phyloP scores from a whole-genome alignment of 2,888 invertebrate species.

The Athalia rosae region DNA sequence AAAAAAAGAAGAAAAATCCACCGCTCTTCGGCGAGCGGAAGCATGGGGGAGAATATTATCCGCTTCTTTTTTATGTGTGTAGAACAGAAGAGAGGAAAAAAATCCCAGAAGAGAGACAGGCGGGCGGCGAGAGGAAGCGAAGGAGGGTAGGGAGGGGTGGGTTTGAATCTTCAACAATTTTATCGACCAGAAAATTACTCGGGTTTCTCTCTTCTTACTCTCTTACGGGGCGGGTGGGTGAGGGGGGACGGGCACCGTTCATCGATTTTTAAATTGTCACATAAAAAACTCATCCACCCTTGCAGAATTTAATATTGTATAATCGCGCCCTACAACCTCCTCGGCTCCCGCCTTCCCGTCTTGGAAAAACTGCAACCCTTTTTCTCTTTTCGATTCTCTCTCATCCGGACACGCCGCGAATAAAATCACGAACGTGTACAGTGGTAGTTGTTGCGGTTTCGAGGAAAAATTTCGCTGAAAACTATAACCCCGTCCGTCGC shows the following conservation, averaged over 20 bases:
- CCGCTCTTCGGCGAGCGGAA: slow-evolving; percentile 1
- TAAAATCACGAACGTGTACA: too few species aligned
- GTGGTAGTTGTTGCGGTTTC: too few species aligned
- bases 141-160: slow-evolving; percentile 42
- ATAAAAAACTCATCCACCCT: slow-evolving; percentile 36
- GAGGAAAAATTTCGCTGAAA: too few species aligned
- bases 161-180: slow-evolving; percentile 33
- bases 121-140: slow-evolving; percentile 23
- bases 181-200: slow-evolving; percentile 36
- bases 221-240: slow-evolving; percentile 4
- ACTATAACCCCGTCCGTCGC: too few species aligned
- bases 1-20: too few species aligned
- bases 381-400: not conserved
- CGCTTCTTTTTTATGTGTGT: slow-evolving; percentile 3
- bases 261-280: slow-evolving; percentile 40
- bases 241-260: slow-evolving; percentile 18
- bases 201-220: not conserved
- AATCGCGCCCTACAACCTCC: not conserved
- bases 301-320: slow-evolving; percentile 22
- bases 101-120: slow-evolving; percentile 39
- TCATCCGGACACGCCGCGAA: not conserved
- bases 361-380: slow-evolving; percentile 19
- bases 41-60: slow-evolving; percentile 9
- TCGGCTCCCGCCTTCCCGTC: not conserved
- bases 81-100: slow-evolving; percentile 18